Conservation (phyloP, 1,140 invertebrate genomes). For the Delia radicum region DNA sequence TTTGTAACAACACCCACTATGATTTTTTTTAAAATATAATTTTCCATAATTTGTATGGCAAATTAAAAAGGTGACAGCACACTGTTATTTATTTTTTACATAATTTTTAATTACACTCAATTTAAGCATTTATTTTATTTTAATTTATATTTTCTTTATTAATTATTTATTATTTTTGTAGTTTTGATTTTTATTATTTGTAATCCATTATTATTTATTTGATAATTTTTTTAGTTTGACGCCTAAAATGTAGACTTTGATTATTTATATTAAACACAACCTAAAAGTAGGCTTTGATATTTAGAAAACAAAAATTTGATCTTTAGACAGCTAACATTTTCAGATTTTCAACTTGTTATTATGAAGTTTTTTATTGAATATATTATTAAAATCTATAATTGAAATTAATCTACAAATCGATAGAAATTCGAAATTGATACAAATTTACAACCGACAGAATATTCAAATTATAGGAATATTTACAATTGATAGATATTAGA, state of each 20-base stretch:
- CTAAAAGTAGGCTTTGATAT: background rate
- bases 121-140: constrained; percentile 1
- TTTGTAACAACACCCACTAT: background rate
- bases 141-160: no score
- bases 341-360: no score
- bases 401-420: no score
- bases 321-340: no score
- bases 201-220: background rate
- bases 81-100: constrained; percentile 9
- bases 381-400: no score
- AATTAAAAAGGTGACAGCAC: constrained; percentile 25
- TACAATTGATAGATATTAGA: no score
- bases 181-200: background rate
- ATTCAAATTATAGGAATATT: no score
- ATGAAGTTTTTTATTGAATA: no score
- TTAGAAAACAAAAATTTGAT: no score
- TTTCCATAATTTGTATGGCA: background rate
- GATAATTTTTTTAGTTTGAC: background rate
- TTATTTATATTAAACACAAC: background rate
- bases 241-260: background rate
- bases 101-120: background rate
- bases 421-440: no score
- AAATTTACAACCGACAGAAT: no score
- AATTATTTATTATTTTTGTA: background rate
- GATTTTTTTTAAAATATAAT: background rate